These are phyloP conservation scores for Hylia prasina DNA, from an alignment of 2,113 vertebrate species.

Conservation along the genomic window DNA sequence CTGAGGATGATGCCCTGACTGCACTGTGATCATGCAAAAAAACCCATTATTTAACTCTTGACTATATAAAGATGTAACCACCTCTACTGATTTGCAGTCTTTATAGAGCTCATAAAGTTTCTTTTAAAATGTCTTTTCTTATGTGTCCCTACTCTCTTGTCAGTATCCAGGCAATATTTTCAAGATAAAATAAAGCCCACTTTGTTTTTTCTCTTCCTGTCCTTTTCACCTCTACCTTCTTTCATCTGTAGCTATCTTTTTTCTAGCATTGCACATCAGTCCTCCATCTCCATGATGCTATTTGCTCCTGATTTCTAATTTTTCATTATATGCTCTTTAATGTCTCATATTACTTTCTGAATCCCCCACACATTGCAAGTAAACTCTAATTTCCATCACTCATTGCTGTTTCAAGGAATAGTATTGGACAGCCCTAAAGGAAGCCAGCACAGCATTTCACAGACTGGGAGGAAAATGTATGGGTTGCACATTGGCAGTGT, in stretches of 20 bases:
- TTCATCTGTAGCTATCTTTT: background rate
- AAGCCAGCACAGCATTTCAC: constrained; percentile 14
- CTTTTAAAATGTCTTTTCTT: background rate
- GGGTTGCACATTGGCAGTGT: background rate
- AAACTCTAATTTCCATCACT: background rate
- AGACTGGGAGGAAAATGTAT: background rate
- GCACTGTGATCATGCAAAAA: background rate
- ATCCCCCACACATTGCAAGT: background rate
- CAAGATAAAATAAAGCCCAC: background rate
- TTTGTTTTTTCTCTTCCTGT: background rate
- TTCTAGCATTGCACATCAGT: background rate
- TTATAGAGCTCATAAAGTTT: background rate
- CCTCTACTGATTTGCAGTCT: background rate
- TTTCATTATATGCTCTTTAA: background rate
- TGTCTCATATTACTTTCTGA: background rate
- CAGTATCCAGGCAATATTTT: background rate
- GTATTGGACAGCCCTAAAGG: background rate
- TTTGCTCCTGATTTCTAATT: background rate
- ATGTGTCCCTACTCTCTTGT: background rate
- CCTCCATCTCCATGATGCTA: background rate
- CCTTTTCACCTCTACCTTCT: background rate
- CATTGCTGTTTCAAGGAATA: background rate
- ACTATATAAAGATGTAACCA: background rate
- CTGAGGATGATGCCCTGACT: background rate
- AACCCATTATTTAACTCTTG: rapidly evolving